Evolutionary conservation across 2,113 vertebrate genomes (phyloP).

Genomic region (Neolamprologus sp.): DNA sequence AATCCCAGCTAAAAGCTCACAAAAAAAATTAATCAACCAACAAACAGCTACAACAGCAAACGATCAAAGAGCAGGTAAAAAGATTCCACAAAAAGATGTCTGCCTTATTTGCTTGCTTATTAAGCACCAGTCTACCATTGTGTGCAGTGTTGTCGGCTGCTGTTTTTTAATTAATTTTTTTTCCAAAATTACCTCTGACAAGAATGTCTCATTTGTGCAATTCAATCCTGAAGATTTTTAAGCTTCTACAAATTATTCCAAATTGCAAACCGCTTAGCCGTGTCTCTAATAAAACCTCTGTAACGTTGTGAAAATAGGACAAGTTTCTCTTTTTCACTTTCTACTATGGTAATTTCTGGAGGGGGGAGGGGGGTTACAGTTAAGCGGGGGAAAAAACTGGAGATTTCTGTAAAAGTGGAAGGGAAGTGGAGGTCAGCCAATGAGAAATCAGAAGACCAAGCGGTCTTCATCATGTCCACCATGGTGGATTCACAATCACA

Average conservation of each 20-base stretch:
- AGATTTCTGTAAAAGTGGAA: not conserved
- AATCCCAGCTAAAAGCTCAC: not conserved
- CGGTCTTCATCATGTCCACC: not conserved
- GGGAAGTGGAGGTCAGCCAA: not conserved
- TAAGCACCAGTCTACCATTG: not conserved
- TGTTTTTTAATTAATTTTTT: not conserved
- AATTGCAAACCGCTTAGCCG: not conserved
- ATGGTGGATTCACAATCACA: not conserved
- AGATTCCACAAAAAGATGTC: not conserved
- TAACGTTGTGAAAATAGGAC: not conserved
- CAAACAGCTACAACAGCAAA: not conserved
- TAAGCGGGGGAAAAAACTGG: rapidly evolving
- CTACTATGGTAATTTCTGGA: not conserved
- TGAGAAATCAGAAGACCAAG: not conserved
- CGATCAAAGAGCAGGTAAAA: not conserved
- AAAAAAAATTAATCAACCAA: not conserved
- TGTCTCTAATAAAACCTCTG: not conserved
- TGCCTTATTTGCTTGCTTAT: not conserved
- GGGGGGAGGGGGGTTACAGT: not conserved
- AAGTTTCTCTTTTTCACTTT: not conserved
- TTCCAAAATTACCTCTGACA: not conserved
- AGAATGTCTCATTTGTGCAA: not conserved
- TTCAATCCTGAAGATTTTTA: not conserved
- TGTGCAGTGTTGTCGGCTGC: not conserved
- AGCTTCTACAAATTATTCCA: not conserved